Percentiles rank a stretch among this genome's conserved stretches.
These are phyloP conservation scores for Sitobion miscanthi DNA, from an alignment of 1,140 invertebrate species.

Conservation along the genomic window DNA sequence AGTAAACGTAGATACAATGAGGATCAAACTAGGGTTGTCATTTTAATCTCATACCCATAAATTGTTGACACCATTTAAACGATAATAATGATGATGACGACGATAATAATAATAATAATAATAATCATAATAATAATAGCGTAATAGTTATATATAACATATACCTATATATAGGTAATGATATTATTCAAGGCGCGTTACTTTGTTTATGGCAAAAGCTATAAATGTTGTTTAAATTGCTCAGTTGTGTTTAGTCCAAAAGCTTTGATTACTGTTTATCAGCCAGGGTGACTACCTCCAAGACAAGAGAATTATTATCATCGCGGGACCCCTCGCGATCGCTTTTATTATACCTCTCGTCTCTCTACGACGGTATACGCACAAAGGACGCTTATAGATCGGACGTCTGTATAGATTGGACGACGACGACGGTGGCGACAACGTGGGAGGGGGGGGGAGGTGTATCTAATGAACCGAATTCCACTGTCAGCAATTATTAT, in stretches of 20 bases:
- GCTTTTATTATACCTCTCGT: slow-evolving; percentile 1
- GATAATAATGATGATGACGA: not conserved
- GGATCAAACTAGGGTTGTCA: not conserved
- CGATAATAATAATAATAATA: not conserved
- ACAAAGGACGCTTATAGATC: not conserved
- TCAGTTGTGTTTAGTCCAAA: not conserved
- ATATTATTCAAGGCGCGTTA: not conserved
- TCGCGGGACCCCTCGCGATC: not conserved
- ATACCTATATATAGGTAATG: not conserved
- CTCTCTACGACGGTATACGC: not conserved
- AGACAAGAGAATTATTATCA: slow-evolving; percentile 26
- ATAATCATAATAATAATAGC: too few species aligned
- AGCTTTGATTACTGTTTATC: slow-evolving; percentile 39
- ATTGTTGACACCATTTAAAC: not conserved
- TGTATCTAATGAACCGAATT: slow-evolving; percentile 38
- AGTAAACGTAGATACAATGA: not conserved
- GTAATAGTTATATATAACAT: not conserved
- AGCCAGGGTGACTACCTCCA: not conserved
- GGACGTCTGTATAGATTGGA: slow-evolving; percentile 23
- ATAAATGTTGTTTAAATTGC: not conserved
- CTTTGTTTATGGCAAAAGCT: not conserved
- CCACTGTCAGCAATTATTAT: slow-evolving; percentile 49
- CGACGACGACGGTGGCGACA: not conserved
- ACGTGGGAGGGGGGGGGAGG: not conserved
- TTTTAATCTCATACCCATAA: not conserved